Percentiles rank a stretch among this genome's conserved stretches.
Conservation (phyloP, 2,113 vertebrate species). For the Sylvietta virens region DNA sequence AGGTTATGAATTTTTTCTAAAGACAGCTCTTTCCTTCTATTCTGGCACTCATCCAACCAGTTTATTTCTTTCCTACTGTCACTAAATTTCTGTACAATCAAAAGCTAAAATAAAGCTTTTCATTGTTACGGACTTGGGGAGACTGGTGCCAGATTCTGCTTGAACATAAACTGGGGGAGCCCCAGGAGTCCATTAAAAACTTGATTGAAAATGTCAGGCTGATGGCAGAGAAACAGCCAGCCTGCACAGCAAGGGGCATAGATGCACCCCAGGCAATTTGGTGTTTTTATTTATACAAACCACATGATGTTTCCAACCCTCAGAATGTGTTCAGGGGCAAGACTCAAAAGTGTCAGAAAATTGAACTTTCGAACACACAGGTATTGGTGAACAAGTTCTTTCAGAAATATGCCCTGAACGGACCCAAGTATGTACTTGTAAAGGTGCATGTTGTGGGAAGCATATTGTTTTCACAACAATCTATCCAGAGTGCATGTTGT, state of each 20-base stretch:
- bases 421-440: neutral
- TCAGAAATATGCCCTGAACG: neutral
- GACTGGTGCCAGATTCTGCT: neutral
- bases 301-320: neutral
- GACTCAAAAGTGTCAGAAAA: neutral
- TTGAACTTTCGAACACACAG: neutral
- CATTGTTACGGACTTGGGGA: neutral
- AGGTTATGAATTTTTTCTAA: neutral
- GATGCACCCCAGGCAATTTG: neutral
- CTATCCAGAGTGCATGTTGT: neutral
- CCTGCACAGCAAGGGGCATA: neutral
- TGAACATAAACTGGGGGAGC: neutral
- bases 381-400: neutral
- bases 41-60: neutral
- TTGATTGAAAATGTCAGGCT: neutral
- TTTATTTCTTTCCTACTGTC: neutral
- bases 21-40: neutral
- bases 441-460: neutral
- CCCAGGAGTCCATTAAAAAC: constrained; percentile 13
- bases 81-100: neutral
- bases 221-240: neutral
- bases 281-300: neutral
- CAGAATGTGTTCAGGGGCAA: neutral
- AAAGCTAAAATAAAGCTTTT: constrained; percentile 17
- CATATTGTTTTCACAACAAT: neutral